Evolutionary conservation across 2,797 vertebrate species (phyloP).

Genomic region (Craterocephalus amniculus): DNA sequence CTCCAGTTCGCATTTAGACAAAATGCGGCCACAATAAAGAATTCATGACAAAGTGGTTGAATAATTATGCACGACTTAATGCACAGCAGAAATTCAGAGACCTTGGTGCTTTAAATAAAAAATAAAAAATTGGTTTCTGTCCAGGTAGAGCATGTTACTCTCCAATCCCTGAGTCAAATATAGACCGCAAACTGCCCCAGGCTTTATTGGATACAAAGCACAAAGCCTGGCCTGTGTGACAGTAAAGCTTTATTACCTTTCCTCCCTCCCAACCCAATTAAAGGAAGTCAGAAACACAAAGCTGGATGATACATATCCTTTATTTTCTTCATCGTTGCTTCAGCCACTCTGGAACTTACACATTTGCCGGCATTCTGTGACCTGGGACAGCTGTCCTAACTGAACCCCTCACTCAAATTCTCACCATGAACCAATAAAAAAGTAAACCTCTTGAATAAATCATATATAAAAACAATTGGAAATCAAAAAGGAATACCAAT

Average conservation of each 20-base stretch:
- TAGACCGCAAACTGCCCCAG: slow-evolving; percentile 41
- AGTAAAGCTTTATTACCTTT: slow-evolving; percentile 23
- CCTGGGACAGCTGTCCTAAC: slow-evolving; percentile 59
- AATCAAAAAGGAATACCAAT: slow-evolving; percentile 73
- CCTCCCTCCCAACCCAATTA: slow-evolving; percentile 14
- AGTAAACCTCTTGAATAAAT: slow-evolving; percentile 82
- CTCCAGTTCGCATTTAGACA: slow-evolving; percentile 69
- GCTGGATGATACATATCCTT: slow-evolving; percentile 81
- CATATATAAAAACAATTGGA: slow-evolving; percentile 66
- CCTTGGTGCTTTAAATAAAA: slow-evolving; percentile 7
- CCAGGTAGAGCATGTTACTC: slow-evolving; percentile 51
- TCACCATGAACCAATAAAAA: slow-evolving; percentile 82
- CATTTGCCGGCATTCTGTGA: slow-evolving; percentile 66
- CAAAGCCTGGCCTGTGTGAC: slow-evolving; percentile 34
- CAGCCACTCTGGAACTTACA: slow-evolving; percentile 72
- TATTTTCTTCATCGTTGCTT: slow-evolving; percentile 79
- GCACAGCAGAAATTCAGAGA: slow-evolving; percentile 56
- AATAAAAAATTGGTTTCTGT: slow-evolving; percentile 26
- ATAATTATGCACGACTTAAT: slow-evolving; percentile 76
- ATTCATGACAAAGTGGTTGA: slow-evolving; percentile 80
- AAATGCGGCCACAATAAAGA: slow-evolving; percentile 73
- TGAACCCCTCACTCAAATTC: slow-evolving; percentile 69
- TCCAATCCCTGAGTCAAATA: slow-evolving; percentile 42
- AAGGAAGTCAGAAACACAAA: slow-evolving; percentile 38
- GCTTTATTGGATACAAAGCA: slow-evolving; percentile 45